These are phyloP conservation scores for Epistrophella euchroma DNA, from an alignment of 2,888 invertebrate species.

Conservation along the genomic window DNA sequence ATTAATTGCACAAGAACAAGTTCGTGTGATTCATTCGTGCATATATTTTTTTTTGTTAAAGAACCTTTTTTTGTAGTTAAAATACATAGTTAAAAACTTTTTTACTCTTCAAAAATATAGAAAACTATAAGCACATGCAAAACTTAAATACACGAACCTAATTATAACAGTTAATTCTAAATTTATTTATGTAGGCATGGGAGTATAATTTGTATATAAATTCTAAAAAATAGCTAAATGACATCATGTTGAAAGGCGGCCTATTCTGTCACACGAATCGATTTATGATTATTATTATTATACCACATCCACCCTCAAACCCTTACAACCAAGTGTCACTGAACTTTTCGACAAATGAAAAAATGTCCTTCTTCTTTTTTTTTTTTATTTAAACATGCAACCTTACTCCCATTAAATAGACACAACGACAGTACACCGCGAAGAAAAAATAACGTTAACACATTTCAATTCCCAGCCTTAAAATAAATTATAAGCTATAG, in stretches of 20 bases:
- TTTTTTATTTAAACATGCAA: constrained; percentile 13
- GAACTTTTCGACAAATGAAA: constrained; percentile 47
- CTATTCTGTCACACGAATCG: constrained; percentile 32
- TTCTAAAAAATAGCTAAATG: constrained; percentile 37
- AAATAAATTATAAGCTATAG: constrained; percentile 30
- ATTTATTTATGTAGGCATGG: no score
- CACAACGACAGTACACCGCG: constrained; percentile 12
- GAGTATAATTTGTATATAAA: no score
- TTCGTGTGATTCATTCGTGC: no score
- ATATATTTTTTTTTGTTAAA: no score
- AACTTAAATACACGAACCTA: no score
- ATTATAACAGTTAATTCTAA: no score
- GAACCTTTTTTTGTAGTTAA: no score
- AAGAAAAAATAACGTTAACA: constrained; percentile 9
- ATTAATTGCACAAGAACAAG: no score
- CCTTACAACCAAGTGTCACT: constrained; percentile 38
- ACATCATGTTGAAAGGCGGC: constrained; percentile 34
- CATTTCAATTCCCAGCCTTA: constrained; percentile 44
- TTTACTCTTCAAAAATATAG: no score
- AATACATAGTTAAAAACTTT: no score
- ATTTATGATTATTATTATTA: constrained; percentile 26
- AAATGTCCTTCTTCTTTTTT: constrained; percentile 23
- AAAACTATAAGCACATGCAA: no score
- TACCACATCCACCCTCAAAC: constrained; percentile 14
- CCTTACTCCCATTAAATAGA: constrained; percentile 25